Conservation (phyloP, 2,113 vertebrate species). For the Oophaga pumilio region DNA sequence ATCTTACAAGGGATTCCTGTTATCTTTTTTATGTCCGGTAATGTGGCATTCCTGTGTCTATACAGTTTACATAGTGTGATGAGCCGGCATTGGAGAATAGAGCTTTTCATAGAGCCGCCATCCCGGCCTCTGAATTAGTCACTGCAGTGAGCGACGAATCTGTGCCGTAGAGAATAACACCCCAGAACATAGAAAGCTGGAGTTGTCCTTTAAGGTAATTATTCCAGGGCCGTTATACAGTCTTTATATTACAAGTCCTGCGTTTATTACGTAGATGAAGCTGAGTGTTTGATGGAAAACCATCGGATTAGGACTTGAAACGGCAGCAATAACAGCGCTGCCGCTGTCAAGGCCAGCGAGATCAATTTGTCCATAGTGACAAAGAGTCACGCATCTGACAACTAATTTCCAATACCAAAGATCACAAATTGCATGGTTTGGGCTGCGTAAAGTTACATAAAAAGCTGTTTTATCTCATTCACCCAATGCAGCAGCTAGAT, state of each 20-base stretch:
- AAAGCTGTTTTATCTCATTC: not conserved
- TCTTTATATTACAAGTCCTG: not conserved
- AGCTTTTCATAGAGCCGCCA: not conserved
- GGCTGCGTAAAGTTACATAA: not conserved
- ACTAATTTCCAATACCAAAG: not conserved
- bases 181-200: not conserved
- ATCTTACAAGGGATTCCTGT: not conserved
- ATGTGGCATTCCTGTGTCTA: not conserved
- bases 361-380: not conserved
- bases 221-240: not conserved
- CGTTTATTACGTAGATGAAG: not conserved
- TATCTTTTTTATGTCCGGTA: not conserved
- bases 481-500: not conserved
- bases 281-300: not conserved
- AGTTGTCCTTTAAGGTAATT: not conserved
- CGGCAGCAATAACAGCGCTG: not conserved
- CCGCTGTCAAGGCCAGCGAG: not conserved
- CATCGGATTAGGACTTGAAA: not conserved
- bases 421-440: not conserved
- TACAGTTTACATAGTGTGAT: not conserved
- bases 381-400: not conserved
- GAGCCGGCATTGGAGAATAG: too few species aligned
- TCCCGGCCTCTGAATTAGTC: not conserved
- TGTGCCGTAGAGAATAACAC: not conserved
- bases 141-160: not conserved